Base-by-base conservation (phyloP, 2,113 vertebrate genomes). In the Argyrosomus japonicus region DNA sequence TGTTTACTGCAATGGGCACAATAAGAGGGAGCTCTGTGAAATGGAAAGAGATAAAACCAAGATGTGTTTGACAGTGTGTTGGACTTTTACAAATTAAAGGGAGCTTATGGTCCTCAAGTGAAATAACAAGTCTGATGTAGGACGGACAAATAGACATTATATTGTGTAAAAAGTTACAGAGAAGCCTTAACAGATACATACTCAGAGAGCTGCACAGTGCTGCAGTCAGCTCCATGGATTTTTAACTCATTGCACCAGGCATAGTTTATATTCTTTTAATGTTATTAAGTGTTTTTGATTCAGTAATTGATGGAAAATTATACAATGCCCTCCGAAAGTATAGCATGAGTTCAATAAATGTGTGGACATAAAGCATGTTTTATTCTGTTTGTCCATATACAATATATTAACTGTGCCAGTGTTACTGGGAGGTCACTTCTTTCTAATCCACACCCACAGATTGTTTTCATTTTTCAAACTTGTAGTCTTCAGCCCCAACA, bases 1-100 rank as follows among this genome's bases (percentile, higher is more conserved):
- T 88, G 83, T 91, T 88, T 89, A 81, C 86, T 84, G 89, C 91
- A 87, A 83, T 40, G 54, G 75, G 79, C 72, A 77, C 77, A 87
- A 62, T 23, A 81, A 63, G 77, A 79, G 61, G 70, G 60, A 63
- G 73, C 47, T 70, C 77, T 63, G 50, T 79, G 81, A 85, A 76
- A 83, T 74, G 84, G 79, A 88, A 81, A 87, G 56, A 80, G 85
- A 85, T 90, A 81, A 86, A 56, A 70, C 43, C 13, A n/a, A 82
- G 68, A 88, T 82, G 60, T 67, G 80, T 85, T 82, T 84, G 88
- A 89, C 85, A 87, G 80, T 87, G 80, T 88, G 74, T 43, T 47
- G 29, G 77, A 82, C 56, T 81, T 88, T 74, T 84, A 75, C 78
- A 87, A 91, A 90, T 91, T 87, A 90, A 87, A 89, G 72, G 51